These are phyloP conservation scores for Mayetiola destructor DNA, from an alignment of 2,888 invertebrate species.

Conservation along the genomic window DNA sequence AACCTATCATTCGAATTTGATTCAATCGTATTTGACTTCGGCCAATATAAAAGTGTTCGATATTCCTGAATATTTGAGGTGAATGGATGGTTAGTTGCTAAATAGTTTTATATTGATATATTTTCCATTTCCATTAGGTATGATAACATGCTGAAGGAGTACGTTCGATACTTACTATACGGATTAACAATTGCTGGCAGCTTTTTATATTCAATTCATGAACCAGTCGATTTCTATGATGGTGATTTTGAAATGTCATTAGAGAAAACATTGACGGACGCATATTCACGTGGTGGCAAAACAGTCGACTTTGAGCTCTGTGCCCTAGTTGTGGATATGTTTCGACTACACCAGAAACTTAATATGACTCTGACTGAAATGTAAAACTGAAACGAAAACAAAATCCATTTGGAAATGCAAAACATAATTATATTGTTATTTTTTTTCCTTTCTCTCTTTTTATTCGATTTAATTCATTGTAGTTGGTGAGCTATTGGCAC, in stretches of 20 bases:
- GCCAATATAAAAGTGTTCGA: constrained; percentile 15
- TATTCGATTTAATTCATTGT: too few species aligned
- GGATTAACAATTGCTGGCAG: constrained; percentile 22
- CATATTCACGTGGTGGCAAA: constrained; percentile 26
- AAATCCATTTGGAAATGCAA: neutral
- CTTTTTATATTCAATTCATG: constrained; percentile 26
- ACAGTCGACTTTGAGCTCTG: constrained; percentile 27
- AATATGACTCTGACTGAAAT: constrained; percentile 17
- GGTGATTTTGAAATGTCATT: neutral
- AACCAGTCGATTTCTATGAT: constrained; percentile 21
- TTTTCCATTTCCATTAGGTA: constrained; percentile 21
- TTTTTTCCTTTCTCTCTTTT: neutral
- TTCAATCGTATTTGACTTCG: constrained; percentile 19
- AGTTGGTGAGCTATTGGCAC: too few species aligned
- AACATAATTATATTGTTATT: neutral
- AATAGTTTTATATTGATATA: constrained; percentile 1
- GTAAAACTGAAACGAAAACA: neutral
- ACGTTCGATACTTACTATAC: constrained; percentile 26
- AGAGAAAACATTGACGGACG: constrained; percentile 21
- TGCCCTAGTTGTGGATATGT: constrained; percentile 27
- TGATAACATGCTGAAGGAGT: constrained; percentile 27
- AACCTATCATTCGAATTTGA: constrained; percentile 25
- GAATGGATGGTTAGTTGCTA: neutral
- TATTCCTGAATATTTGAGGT: constrained; percentile 27
- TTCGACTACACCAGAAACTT: constrained; percentile 22